Evolutionary conservation across 2,113 vertebrate genomes (phyloP).

Genomic region (Psophia crepitans): DNA sequence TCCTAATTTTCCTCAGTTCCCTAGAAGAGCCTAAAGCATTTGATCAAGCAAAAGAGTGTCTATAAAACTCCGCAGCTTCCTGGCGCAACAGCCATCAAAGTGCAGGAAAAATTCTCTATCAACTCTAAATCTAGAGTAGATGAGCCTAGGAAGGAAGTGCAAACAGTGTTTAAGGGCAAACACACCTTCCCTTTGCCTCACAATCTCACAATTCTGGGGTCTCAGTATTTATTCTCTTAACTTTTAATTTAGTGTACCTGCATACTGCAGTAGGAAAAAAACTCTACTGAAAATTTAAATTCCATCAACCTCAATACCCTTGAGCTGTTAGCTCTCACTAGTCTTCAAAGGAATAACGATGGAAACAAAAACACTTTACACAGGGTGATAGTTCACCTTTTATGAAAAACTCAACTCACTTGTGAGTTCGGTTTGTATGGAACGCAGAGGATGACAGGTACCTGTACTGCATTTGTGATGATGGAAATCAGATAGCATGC

Average conservation of each 20-base stretch:
- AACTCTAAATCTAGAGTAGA: background rate
- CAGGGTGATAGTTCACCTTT: background rate
- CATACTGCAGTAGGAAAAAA: background rate
- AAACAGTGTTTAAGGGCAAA: background rate
- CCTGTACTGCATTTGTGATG: background rate
- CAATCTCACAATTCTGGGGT: background rate
- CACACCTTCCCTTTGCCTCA: background rate
- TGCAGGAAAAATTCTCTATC: background rate
- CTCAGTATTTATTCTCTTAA: background rate
- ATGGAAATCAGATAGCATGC: background rate
- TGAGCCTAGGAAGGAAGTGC: background rate
- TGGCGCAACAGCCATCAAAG: background rate
- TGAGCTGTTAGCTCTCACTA: background rate
- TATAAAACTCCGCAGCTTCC: background rate
- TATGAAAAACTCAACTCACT: background rate
- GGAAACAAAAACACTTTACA: background rate
- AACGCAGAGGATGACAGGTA: background rate
- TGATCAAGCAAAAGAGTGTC: background rate
- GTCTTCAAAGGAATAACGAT: background rate
- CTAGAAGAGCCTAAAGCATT: background rate
- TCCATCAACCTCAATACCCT: background rate
- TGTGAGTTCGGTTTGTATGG: background rate
- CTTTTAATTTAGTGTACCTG: background rate
- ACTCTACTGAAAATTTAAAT: background rate
- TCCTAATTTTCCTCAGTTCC: background rate